These are phyloP conservation scores for Amphiprion ocellaris DNA, from an alignment of 2,113 vertebrate species.

Conservation along the genomic window DNA sequence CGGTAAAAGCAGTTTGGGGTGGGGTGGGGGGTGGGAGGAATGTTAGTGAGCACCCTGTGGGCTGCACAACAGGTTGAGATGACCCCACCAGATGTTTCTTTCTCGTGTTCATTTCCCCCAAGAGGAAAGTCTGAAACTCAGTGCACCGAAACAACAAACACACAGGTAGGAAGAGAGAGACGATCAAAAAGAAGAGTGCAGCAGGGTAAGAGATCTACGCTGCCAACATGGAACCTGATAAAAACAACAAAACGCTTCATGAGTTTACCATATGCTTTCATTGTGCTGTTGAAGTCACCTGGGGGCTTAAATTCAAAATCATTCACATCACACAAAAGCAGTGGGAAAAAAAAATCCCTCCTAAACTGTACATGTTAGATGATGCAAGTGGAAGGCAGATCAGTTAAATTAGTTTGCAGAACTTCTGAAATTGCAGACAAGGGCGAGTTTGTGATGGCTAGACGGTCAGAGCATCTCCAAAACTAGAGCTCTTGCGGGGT, in stretches of 20 bases:
- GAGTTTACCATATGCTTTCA: conserved; percentile 43
- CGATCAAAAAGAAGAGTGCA: conserved; percentile 39
- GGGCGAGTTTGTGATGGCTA: too few species aligned
- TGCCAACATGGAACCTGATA: conserved; percentile 17
- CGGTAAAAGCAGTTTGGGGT: background rate
- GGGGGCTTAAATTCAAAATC: background rate
- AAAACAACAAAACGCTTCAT: background rate
- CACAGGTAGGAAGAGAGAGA: conserved; percentile 17
- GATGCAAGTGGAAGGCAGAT: background rate
- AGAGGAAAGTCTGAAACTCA: conserved; percentile 29
- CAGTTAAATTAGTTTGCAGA: conserved; percentile 28
- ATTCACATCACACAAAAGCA: conserved; percentile 10
- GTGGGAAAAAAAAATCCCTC: background rate
- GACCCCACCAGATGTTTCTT: conserved; percentile 63
- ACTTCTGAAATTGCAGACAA: background rate
- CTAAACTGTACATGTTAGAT: background rate
- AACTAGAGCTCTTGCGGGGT: too few species aligned
- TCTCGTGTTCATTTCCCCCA: background rate
- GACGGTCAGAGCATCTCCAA: too few species aligned
- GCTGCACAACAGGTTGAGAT: conserved; percentile 53
- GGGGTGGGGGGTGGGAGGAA: background rate
- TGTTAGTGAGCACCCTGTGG: conserved; percentile 1
- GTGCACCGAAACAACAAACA: conserved; percentile 40
- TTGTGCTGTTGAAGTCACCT: background rate
- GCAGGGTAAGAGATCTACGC: conserved; percentile 38